A percentile compares a stretch with the other conserved stretches of the same genome.
phyloP scores from a whole-genome alignment of 2,113 vertebrate species.

The human region DNA sequence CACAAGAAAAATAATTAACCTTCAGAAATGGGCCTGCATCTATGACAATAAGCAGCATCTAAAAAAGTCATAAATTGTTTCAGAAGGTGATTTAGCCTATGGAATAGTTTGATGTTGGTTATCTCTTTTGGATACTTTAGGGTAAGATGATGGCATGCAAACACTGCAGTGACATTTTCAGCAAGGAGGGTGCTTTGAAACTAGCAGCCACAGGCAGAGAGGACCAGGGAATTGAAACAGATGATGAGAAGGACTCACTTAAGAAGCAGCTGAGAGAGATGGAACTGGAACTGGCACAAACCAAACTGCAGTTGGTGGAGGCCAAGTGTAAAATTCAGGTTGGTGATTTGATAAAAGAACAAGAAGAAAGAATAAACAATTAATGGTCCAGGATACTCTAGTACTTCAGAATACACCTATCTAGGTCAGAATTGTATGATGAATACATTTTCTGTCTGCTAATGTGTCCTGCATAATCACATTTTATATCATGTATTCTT shows the following conservation, averaged over 20 bases:
- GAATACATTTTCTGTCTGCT: not conserved
- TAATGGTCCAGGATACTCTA: not conserved
- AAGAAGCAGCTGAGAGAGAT: slow-evolving; percentile 96
- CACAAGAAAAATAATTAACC: not conserved
- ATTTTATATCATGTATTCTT: not conserved
- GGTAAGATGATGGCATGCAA: slow-evolving; percentile 96
- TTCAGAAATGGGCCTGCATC: not conserved
- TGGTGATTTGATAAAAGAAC: not conserved
- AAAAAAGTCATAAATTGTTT: not conserved
- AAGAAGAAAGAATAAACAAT: not conserved
- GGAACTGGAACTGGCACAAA: slow-evolving; percentile 99
- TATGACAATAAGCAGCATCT: not conserved
- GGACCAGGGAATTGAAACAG: slow-evolving; percentile 84
- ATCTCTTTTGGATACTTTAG: slow-evolving; percentile 82
- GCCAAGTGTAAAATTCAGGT: slow-evolving; percentile 99
- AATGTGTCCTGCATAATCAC: not conserved
- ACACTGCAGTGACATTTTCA: slow-evolving; percentile 95
- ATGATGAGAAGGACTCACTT: slow-evolving; percentile 96
- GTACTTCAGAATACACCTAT: not conserved
- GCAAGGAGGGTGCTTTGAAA: slow-evolving; percentile 91
- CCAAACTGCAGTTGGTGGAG: slow-evolving; percentile 98
- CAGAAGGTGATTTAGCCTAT: not conserved
- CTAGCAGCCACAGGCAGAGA: slow-evolving; percentile 81
- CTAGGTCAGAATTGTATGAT: not conserved
- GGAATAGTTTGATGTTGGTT: slow-evolving; percentile 4